Evolutionary conservation across 1,140 invertebrate genomes (phyloP).

Genomic region (Eufriesea mexicana): DNA sequence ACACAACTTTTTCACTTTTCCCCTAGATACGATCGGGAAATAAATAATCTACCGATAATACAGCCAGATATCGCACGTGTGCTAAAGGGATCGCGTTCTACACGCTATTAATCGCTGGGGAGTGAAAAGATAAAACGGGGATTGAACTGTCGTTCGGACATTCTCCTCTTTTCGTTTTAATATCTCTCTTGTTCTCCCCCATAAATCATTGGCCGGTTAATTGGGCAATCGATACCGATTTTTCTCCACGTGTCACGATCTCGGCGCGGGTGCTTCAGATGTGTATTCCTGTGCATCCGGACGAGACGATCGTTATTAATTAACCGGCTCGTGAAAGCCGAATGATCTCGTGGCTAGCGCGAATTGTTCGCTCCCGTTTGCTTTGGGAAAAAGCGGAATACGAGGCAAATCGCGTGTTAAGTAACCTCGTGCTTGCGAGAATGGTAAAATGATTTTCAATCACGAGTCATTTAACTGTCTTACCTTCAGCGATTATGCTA

Average conservation of each 20-base stretch:
- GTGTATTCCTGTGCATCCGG: constrained; percentile 23
- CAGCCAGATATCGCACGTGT: background rate
- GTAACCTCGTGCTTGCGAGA: background rate
- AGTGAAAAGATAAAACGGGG: constrained; percentile 11
- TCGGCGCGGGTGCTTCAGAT: background rate
- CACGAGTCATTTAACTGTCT: constrained; percentile 10
- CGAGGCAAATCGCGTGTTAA: background rate
- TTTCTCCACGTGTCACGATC: background rate
- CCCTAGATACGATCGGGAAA: background rate
- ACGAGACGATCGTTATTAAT: constrained; percentile 47
- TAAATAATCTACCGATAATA: constrained; percentile 8
- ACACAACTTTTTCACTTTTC: background rate
- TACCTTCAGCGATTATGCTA: constrained; percentile 2
- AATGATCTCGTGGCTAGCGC: constrained; percentile 47
- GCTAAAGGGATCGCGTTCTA: constrained; percentile 10
- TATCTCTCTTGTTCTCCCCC: background rate
- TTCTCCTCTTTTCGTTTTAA: constrained; percentile 31
- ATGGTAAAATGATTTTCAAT: constrained; percentile 26
- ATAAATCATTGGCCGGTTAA: constrained; percentile 32
- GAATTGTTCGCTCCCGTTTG: constrained; percentile 44
- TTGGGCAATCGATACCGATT: constrained; percentile 48
- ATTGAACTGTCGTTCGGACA: constrained; percentile 43
- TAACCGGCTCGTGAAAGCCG: constrained; percentile 44
- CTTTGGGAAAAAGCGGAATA: constrained; percentile 16
- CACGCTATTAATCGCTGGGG: constrained; percentile 4